Evolutionary conservation across 2,113 vertebrate species (phyloP).

Genomic region (Hydropotes inermis): DNA sequence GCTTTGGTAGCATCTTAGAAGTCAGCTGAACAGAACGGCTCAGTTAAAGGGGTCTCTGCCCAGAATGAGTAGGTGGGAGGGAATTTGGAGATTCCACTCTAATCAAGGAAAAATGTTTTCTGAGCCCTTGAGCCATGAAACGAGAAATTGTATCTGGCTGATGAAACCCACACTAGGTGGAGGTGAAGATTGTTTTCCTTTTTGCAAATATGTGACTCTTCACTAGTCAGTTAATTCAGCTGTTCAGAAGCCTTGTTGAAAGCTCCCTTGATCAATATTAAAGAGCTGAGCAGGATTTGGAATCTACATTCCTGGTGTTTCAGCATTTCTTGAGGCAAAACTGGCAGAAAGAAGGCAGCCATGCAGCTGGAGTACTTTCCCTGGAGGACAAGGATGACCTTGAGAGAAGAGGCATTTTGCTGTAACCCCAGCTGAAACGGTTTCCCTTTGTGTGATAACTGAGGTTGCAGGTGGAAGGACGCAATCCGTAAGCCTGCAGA

Average conservation of each 20-base stretch:
- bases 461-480: neutral
- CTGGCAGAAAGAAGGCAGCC: neutral
- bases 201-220: constrained; percentile 14
- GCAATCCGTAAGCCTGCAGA: neutral
- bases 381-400: neutral
- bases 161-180: neutral
- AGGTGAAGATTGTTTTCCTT: neutral
- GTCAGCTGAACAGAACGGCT: neutral
- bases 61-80: neutral
- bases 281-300: neutral
- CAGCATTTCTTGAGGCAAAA: neutral
- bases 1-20: neutral
- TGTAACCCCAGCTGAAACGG: neutral
- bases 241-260: neutral
- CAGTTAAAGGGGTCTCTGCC: neutral
- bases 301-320: neutral
- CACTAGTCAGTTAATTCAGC: neutral
- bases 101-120: neutral
- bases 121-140: neutral
- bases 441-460: neutral
- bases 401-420: neutral
- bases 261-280: neutral
- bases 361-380: too few relatives aligned
- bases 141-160: constrained; percentile 9
- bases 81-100: neutral